Conservation (phyloP, 2,888 invertebrate genomes). For the Euzetes globulus region DNA sequence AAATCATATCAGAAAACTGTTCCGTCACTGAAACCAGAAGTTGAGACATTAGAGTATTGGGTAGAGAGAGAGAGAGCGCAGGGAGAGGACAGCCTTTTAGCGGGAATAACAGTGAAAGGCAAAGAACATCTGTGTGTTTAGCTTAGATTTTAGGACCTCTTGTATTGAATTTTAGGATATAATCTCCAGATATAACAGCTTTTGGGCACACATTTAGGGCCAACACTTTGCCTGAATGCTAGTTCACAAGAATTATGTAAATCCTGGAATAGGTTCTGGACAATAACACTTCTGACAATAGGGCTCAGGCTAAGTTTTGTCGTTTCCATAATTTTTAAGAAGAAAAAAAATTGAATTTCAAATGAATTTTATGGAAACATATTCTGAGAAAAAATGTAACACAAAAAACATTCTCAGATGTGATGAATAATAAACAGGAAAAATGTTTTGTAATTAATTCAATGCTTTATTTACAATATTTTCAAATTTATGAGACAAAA, state of each 20-base stretch:
- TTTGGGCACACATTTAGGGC: background rate
- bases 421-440: no score
- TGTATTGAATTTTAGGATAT: background rate
- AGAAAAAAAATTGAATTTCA: no score
- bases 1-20: background rate
- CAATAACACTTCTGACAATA: background rate
- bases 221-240: background rate
- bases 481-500: no score
- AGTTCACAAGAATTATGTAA: background rate
- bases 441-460: no score
- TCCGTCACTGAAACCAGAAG: background rate
- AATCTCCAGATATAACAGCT: background rate
- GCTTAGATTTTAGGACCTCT: background rate
- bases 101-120: background rate
- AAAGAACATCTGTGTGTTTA: background rate
- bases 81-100: background rate
- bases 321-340: no score
- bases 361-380: no score
- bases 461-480: no score
- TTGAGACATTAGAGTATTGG: background rate
- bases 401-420: no score
- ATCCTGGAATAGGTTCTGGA: background rate
- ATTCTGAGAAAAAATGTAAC: no score
- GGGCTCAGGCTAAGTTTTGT: no score
- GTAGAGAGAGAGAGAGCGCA: background rate